These are phyloP conservation scores for Acyrthosiphon pisum DNA, from an alignment of 1,140 invertebrate species.

Conservation along the genomic window DNA sequence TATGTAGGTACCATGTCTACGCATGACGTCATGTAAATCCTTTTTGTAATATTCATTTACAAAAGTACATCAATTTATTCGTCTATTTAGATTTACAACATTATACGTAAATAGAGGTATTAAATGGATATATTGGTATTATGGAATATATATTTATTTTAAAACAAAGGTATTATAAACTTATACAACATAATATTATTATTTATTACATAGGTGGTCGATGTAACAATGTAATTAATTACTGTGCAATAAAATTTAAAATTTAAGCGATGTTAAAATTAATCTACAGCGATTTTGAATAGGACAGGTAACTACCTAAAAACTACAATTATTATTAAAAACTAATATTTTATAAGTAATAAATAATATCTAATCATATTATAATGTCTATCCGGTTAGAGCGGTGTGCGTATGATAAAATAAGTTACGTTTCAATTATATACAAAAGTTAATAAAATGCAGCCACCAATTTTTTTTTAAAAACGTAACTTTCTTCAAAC, in stretches of 20 bases:
- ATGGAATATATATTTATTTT: not conserved
- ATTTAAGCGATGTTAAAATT: not conserved
- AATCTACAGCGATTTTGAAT: not conserved
- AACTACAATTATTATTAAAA: not conserved
- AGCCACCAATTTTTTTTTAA: not conserved
- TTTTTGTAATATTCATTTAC: constrained; percentile 1
- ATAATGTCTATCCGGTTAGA: not conserved
- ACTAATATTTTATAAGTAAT: not conserved
- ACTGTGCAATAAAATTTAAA: not conserved
- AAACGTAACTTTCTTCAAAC: not conserved
- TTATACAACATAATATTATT: not conserved
- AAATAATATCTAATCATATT: not conserved
- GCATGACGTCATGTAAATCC: not conserved
- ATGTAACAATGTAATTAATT: not conserved
- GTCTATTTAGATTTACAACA: not conserved
- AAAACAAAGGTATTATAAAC: not conserved
- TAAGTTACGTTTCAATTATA: not conserved
- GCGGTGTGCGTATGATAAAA: not conserved
- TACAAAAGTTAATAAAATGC: not conserved
- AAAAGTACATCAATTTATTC: not conserved
- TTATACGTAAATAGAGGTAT: not conserved
- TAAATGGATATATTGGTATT: not conserved
- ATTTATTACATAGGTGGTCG: not conserved
- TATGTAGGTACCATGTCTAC: not conserved
- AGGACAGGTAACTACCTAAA: not conserved